A percentile compares a stretch with the other conserved stretches of the same genome.
Evolutionary conservation across 2,797 vertebrate species (phyloP).

Genomic region (Rhincodon typus): DNA sequence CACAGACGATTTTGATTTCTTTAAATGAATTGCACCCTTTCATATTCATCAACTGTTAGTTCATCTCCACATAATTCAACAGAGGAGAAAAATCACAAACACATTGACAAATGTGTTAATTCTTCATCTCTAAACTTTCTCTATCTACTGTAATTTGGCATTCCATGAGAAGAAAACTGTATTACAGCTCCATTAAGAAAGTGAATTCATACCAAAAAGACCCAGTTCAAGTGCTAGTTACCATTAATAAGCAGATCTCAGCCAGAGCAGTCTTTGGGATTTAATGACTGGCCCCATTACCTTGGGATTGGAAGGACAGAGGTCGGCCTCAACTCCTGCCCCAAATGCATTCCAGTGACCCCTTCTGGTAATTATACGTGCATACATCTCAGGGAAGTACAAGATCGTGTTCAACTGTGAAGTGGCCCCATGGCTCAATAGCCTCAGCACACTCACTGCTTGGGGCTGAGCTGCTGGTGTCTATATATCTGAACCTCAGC

Average conservation of each 20-base stretch:
- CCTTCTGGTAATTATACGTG: background rate
- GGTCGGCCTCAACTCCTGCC: background rate
- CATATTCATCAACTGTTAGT: constrained; percentile 20
- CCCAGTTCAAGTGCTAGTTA: background rate
- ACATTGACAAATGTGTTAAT: constrained; percentile 30
- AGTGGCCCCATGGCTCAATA: background rate
- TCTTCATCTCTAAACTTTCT: background rate
- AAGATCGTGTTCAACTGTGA: background rate
- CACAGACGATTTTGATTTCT: constrained; percentile 35
- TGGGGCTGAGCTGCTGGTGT: background rate
- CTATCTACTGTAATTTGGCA: background rate
- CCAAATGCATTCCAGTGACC: background rate
- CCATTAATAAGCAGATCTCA: background rate
- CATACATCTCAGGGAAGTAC: background rate
- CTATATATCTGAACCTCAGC: background rate
- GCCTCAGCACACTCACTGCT: background rate
- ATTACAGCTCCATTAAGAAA: background rate
- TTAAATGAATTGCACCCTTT: constrained; percentile 34
- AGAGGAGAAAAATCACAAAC: constrained; percentile 27
- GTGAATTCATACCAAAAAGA: background rate
- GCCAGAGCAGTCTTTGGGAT: background rate
- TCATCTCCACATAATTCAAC: constrained; percentile 10
- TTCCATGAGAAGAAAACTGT: background rate
- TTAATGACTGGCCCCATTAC: too few species aligned
- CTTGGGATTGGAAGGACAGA: too few species aligned